A percentile compares a stretch with the other conserved stretches of the same genome.
These are phyloP conservation scores for Tachystola acroxantha DNA, from an alignment of 2,888 invertebrate species.

Conservation along the genomic window DNA sequence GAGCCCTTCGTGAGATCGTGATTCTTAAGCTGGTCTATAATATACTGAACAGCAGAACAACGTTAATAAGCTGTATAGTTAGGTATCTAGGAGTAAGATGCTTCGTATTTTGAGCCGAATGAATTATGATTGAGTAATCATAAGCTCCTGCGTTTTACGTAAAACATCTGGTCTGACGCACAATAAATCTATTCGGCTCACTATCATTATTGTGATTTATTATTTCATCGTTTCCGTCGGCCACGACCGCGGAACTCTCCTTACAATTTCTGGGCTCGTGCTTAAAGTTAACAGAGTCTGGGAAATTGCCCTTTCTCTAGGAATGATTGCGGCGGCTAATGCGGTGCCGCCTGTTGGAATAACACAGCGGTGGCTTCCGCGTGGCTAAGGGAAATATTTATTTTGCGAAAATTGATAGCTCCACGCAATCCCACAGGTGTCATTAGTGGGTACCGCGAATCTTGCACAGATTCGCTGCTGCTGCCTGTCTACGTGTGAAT, in stretches of 20 bases:
- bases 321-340: slow-evolving; percentile 64
- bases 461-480: slow-evolving; percentile 13
- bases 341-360: slow-evolving; percentile 53
- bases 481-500: not conserved
- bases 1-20: not conserved
- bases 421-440: slow-evolving; percentile 34
- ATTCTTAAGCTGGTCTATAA: not conserved
- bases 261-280: slow-evolving; percentile 59
- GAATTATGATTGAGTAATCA: slow-evolving; percentile 12
- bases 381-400: slow-evolving; percentile 60
- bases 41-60: not conserved
- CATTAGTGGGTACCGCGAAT: slow-evolving; percentile 41
- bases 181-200: slow-evolving; percentile 32
- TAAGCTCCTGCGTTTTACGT: slow-evolving; percentile 10
- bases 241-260: slow-evolving; percentile 48
- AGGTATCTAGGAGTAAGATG: not conserved
- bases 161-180: slow-evolving; percentile 14
- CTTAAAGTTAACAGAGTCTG: slow-evolving; percentile 55
- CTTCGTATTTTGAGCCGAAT: slow-evolving; percentile 1
- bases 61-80: not conserved
- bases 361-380: slow-evolving; percentile 65
- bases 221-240: slow-evolving; percentile 54
- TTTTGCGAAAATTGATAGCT: slow-evolving; percentile 64
- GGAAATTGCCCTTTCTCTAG: slow-evolving; percentile 65
- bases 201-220: slow-evolving; percentile 61